Evolutionary conservation across 92 coral and sea anemone species (phyloP).

Genomic region (Nematostella vectensis): DNA sequence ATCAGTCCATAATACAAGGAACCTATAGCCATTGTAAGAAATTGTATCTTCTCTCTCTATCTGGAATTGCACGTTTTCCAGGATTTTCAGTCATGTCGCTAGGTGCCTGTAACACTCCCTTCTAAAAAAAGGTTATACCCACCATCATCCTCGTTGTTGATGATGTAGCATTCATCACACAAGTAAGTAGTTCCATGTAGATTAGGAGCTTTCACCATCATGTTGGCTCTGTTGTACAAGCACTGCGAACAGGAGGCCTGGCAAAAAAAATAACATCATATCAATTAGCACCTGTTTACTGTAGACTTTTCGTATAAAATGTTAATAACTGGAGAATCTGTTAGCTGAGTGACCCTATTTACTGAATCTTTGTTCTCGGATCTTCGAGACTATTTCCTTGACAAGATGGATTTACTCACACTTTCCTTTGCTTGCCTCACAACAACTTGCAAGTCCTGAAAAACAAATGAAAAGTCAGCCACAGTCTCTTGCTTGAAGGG

Average conservation of each 20-base stretch:
- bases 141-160: slow-evolving; percentile 24
- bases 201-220: slow-evolving; percentile 62
- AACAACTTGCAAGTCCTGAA: slow-evolving; percentile 71
- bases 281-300: neutral
- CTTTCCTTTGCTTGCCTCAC: slow-evolving; percentile 62
- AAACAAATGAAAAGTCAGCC: neutral
- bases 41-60: too few species aligned
- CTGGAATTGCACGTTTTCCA: too few species aligned
- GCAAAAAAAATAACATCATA: neutral
- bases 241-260: slow-evolving; percentile 65
- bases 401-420: too few species aligned
- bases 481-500: too few species aligned
- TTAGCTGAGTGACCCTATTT: too few species aligned
- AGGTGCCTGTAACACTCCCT: too few species aligned
- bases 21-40: too few species aligned
- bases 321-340: neutral
- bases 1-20: too few species aligned
- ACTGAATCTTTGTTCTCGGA: too few species aligned
- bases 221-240: slow-evolving; percentile 55
- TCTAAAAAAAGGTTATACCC: too few species aligned
- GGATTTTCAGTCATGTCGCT: too few species aligned
- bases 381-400: too few species aligned
- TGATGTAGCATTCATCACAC: slow-evolving; percentile 70
- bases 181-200: slow-evolving; percentile 61
- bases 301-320: neutral